Percentiles rank a stretch among this genome's conserved stretches.
phyloP scores from a whole-genome alignment of 2,113 vertebrate species.

The Sebastes schlegelii region DNA sequence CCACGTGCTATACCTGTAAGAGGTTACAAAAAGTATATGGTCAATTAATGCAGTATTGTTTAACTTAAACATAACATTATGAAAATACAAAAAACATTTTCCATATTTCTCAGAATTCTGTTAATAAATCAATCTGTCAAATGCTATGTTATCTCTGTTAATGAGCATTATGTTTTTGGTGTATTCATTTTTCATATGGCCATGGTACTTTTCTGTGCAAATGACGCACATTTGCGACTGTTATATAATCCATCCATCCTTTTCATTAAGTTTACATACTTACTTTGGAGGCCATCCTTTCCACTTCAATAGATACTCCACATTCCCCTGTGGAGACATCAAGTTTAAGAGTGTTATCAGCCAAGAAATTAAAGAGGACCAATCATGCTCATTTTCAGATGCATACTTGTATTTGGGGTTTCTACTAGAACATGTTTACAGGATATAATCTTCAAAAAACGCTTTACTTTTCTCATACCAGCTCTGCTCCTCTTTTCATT shows the following conservation, averaged over 20 bases:
- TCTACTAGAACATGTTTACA: too few relatives aligned
- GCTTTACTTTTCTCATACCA: too few relatives aligned
- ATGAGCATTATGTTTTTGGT: neutral
- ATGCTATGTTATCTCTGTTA: neutral
- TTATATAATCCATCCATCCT: neutral
- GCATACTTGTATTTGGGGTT: too few relatives aligned
- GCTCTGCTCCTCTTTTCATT: too few relatives aligned
- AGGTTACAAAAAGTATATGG: neutral
- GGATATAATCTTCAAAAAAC: too few relatives aligned
- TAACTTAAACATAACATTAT: neutral
- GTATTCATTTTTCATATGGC: neutral
- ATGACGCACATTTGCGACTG: neutral
- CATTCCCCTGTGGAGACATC: slow-evolving; percentile 89
- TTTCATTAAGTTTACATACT: slow-evolving; percentile 73
- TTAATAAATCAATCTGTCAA: neutral
- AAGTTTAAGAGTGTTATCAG: slow-evolving; percentile 25
- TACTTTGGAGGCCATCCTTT: slow-evolving; percentile 99
- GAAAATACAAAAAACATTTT: neutral
- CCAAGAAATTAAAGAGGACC: neutral
- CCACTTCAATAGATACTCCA: slow-evolving; percentile 99
- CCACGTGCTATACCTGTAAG: slow-evolving; percentile 95
- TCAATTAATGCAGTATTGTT: neutral
- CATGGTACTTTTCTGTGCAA: neutral
- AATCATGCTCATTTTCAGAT: too few relatives aligned
- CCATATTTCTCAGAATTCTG: neutral